Conservation (phyloP, 2,888 invertebrate species). For the Byasa hedistus region DNA sequence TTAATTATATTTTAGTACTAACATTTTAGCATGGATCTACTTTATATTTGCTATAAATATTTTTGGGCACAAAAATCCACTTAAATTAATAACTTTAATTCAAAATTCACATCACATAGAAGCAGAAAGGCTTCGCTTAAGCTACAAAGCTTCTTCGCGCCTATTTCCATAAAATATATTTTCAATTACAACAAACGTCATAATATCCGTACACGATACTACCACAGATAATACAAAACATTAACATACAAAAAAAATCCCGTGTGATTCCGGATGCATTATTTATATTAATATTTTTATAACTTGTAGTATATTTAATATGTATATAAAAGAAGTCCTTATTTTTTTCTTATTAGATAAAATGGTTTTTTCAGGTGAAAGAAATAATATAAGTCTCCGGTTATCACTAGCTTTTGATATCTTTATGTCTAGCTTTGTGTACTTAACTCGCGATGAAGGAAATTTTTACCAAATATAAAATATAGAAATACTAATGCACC, state of each 20-base stretch:
- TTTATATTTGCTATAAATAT: slow-evolving; percentile 45
- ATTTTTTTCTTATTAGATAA: slow-evolving; percentile 6
- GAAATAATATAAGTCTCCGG: slow-evolving; percentile 37
- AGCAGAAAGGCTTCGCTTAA: slow-evolving; percentile 58
- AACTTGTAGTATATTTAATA: slow-evolving; percentile 26
- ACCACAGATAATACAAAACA: slow-evolving; percentile 39
- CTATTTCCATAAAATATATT: slow-evolving; percentile 38
- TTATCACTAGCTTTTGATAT: slow-evolving; percentile 54
- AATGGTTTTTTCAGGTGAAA: slow-evolving; percentile 66
- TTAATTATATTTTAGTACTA: slow-evolving; percentile 27
- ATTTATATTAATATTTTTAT: slow-evolving; percentile 37
- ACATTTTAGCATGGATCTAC: slow-evolving; percentile 42
- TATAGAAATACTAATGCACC: too few relatives aligned
- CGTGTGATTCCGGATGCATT: slow-evolving; percentile 57
- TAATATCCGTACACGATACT: slow-evolving; percentile 38
- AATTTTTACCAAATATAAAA: slow-evolving; percentile 45
- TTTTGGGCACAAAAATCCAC: slow-evolving; percentile 33
- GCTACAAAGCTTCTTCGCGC: slow-evolving; percentile 68
- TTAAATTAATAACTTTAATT: slow-evolving; percentile 29
- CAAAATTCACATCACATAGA: slow-evolving; percentile 34
- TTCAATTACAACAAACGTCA: slow-evolving; percentile 38
- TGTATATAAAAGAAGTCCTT: slow-evolving; percentile 14
- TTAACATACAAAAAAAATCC: slow-evolving; percentile 43
- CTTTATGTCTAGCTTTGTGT: slow-evolving; percentile 73
- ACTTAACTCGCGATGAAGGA: slow-evolving; percentile 59